Conservation (phyloP, 2,888 invertebrate species). For the Harpagoxenus sublaevis region DNA sequence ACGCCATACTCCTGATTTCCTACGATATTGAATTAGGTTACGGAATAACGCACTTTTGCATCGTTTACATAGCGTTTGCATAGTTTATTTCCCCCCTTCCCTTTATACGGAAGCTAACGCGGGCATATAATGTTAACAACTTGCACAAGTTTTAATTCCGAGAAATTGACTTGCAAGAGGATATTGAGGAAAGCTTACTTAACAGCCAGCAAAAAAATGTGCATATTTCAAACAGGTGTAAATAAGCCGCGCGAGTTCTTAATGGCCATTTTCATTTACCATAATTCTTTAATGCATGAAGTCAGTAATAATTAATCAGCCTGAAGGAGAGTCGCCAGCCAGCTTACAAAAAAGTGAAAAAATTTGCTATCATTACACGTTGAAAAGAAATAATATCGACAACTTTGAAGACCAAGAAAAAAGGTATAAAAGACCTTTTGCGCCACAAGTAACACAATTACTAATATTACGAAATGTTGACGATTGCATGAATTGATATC, state of each 20-base stretch:
- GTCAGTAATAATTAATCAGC: slow-evolving; percentile 12
- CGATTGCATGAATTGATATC: neutral
- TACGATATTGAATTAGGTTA: slow-evolving; percentile 18
- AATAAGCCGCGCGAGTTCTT: neutral
- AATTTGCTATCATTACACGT: neutral
- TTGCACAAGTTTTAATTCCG: neutral
- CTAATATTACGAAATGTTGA: neutral
- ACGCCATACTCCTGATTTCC: slow-evolving; percentile 11
- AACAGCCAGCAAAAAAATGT: neutral
- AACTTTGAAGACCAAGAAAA: neutral
- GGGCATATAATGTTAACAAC: neutral
- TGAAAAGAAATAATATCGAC: slow-evolving; percentile 22
- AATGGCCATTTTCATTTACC: neutral
- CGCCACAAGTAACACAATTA: neutral
- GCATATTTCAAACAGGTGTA: slow-evolving; percentile 1
- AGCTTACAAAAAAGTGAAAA: slow-evolving; percentile 25
- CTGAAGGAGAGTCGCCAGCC: neutral
- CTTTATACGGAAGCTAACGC: neutral
- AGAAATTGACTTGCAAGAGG: neutral
- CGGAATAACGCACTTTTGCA: slow-evolving; percentile 3
- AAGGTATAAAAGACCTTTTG: neutral
- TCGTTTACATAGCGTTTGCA: neutral
- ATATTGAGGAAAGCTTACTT: slow-evolving; percentile 10
- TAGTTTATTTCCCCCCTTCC: neutral
- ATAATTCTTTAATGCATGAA: slow-evolving; percentile 30